Base-by-base conservation (phyloP, 2,888 invertebrate species). In the Eilema caniola region DNA sequence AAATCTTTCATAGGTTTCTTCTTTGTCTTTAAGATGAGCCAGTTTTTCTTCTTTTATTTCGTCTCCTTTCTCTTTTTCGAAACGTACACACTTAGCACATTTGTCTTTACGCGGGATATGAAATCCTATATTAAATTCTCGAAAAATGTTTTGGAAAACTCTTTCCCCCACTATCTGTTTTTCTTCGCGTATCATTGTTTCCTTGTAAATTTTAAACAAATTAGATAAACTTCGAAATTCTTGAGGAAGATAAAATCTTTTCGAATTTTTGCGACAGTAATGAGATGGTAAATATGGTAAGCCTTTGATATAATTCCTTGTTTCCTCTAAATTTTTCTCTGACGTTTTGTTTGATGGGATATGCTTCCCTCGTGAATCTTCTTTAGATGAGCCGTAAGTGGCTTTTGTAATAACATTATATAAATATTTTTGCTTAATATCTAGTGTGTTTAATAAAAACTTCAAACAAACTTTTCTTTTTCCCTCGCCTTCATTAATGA, bases 11-110 rank as follows among this genome's bases (percentile, higher is more conserved):
- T 37, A 37, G 7, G 62, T 62, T 62, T 62, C 62, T 23, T 33
- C 62, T 62, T 62, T 62, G 62, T 62, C 62, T 62, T 37, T 62
- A 23, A 62, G 23, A 62, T 62, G 62, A 23, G 62, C 33, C 37
- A 62, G 23, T 20, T 62, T 37, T 33, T 37, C 37, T 62, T 33
- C 62, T 37, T 37, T 28, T 37, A 10, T 23, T 37, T 37, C 33
- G n/a, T 62, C 23, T 62, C 8, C 60, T 28, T 59, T 59, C 10
- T 59, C 59, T 12, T 33, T 33, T n/a, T n/a, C n/a, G n/a, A 62
- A 62, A 62, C 62, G 37, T n/a, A 62, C 62, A 37, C 33, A 37
- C n/a, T 62, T 37, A 16, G 23, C 12, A 10, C 37, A 37, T n/a
- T 62, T 37, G 24, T 59, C 62, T 62, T 62, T 62, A 62, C 37